phyloP scores from a whole-genome alignment of 92 coral and sea anemone genomes.

The Porites rus region DNA sequence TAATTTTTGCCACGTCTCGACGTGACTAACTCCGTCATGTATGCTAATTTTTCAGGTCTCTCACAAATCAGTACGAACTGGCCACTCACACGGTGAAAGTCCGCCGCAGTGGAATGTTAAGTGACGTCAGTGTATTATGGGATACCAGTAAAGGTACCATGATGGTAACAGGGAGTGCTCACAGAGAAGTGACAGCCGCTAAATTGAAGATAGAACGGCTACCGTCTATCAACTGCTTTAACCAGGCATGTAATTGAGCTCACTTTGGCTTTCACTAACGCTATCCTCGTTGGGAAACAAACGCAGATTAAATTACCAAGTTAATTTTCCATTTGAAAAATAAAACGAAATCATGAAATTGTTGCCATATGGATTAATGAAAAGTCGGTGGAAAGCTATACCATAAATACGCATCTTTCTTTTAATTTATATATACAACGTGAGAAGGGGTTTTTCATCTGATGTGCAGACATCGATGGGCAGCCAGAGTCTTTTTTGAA shows the following conservation, averaged over 20 bases:
- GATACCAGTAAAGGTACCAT: slow-evolving; percentile 75
- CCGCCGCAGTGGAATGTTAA: slow-evolving; percentile 87
- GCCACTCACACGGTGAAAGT: slow-evolving; percentile 93
- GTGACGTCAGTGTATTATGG: slow-evolving; percentile 92
- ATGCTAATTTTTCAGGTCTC: not conserved
- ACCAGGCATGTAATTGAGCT: slow-evolving; percentile 64
- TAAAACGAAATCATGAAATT: no score
- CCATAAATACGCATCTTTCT: no score
- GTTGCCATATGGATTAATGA: no score
- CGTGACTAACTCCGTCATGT: not conserved
- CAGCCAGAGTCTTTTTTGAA: no score
- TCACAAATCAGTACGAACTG: slow-evolving; percentile 62
- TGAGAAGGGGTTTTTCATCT: no score
- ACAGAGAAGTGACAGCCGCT: slow-evolving; percentile 54
- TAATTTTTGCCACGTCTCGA: no score
- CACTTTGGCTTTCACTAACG: not conserved
- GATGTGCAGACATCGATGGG: no score
- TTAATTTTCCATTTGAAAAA: no score
- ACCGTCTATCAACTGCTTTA: slow-evolving; percentile 88
- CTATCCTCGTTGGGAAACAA: not conserved
- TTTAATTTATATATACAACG: no score
- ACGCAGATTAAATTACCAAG: no score
- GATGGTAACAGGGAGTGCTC: slow-evolving; percentile 79
- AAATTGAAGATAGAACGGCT: slow-evolving; percentile 76
- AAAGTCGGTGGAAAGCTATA: no score